Conservation (phyloP, 2,113 vertebrate species). For the Columba livia region DNA sequence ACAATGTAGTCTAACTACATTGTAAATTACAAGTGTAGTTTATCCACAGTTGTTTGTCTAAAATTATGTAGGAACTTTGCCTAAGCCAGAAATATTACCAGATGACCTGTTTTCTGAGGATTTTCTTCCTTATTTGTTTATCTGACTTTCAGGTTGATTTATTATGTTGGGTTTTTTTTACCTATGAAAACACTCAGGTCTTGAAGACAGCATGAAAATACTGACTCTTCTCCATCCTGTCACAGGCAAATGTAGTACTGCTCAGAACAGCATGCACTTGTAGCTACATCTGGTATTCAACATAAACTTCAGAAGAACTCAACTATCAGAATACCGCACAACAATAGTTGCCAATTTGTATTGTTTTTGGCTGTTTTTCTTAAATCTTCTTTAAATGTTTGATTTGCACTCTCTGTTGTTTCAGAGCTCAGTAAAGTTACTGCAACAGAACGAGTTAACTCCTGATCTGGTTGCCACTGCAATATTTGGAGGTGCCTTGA, state of each 20-base stretch:
- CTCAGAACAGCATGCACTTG: neutral
- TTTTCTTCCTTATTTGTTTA: neutral
- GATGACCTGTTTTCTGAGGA: neutral
- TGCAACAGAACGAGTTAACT: neutral
- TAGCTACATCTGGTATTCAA: neutral
- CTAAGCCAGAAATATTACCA: neutral
- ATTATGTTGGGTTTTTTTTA: neutral
- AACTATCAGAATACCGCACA: neutral
- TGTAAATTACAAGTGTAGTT: neutral
- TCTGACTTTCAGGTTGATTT: neutral
- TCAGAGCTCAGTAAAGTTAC: neutral
- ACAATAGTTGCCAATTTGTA: neutral
- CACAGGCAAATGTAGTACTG: neutral
- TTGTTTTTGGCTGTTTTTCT: neutral
- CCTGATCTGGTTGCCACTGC: neutral
- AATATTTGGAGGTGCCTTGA: neutral
- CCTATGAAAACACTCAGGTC: neutral
- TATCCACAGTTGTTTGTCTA: neutral
- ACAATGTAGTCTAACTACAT: neutral
- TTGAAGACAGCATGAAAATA: neutral
- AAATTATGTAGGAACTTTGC: neutral
- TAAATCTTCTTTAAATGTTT: neutral
- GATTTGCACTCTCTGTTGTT: neutral
- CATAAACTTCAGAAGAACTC: neutral
- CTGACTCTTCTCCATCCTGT: neutral